phyloP scores from a whole-genome alignment of 2,888 invertebrate genomes.

The Tuta absoluta region DNA sequence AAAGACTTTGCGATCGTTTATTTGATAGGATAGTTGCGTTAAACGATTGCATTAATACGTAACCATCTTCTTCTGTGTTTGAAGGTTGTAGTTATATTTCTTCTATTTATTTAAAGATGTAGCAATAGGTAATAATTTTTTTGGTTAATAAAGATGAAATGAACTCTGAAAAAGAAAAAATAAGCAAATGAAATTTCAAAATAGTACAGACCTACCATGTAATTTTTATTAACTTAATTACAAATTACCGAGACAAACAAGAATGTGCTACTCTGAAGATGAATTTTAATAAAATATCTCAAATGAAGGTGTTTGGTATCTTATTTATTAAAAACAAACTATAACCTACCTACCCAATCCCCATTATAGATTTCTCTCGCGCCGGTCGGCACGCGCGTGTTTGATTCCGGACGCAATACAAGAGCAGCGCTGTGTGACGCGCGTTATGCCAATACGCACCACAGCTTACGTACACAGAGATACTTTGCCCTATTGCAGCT shows the following conservation, averaged over 20 bases:
- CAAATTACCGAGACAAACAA: slow-evolving; percentile 65
- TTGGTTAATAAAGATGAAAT: slow-evolving; percentile 55
- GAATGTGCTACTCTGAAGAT: slow-evolving; percentile 70
- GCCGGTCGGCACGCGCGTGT: too few relatives aligned
- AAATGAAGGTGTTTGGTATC: slow-evolving; percentile 46
- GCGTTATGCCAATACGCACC: too few relatives aligned
- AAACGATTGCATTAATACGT: slow-evolving; percentile 74
- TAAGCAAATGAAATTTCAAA: slow-evolving; percentile 34
- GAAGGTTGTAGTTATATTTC: slow-evolving; percentile 74
- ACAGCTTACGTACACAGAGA: too few relatives aligned
- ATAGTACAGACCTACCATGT: slow-evolving; percentile 30
- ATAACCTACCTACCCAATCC: not conserved
- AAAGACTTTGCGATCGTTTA: slow-evolving; percentile 63
- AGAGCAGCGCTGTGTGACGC: too few relatives aligned
- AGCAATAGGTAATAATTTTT: slow-evolving; percentile 64
- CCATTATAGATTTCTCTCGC: too few relatives aligned
- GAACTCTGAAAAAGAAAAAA: slow-evolving; percentile 30
- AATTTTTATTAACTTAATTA: slow-evolving; percentile 61
- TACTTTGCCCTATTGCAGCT: too few relatives aligned
- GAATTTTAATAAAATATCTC: slow-evolving; percentile 76
- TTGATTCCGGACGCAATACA: too few relatives aligned
- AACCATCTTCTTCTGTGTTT: slow-evolving; percentile 69
- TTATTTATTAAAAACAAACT: not conserved
- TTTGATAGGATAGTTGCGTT: slow-evolving; percentile 49
- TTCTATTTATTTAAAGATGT: slow-evolving; percentile 79